Base-by-base conservation (phyloP, 2,113 vertebrate species). In the Corythornis madagascariensis region DNA sequence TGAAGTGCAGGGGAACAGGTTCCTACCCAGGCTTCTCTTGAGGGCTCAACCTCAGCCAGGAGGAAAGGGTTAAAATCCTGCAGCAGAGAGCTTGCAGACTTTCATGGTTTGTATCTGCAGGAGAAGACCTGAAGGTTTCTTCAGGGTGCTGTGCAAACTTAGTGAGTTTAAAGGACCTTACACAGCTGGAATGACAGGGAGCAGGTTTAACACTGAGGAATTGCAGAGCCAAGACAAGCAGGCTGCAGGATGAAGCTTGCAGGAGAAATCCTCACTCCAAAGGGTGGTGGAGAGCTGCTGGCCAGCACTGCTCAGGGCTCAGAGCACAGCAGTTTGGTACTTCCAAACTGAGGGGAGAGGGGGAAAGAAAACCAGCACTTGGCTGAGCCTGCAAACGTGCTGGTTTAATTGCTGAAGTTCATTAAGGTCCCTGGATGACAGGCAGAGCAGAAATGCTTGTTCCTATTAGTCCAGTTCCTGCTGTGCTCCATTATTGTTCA, bases 371-470 rank as follows among this genome's bases (percentile, higher is more conserved):
- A 80, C 56, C 33, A 83, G 60, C 92, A 80, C 82, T 95, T 95
- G 90, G 88, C 81, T 95, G 89, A 85, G 67, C 82, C 7, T 91
- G 88, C 88, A 92, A 92, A 95, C 83, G 88, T 59, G 89, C 91
- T 38, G 88, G 29, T 94, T 91, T 79, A 92, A 25, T 52, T 88
- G 89, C 42, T 66, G 29, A 55, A 75, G 84, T 93, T 91, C 83
- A 83, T 94, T 90, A 94, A 86, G 50, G 91, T 86, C 90, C 85
- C 93, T 42, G 78, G 95, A 82, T 76, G 85, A 90, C 42, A 93
- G 69, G 71, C 73, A 33, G 21, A 50, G 84, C 45, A 90, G 79
- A 90, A 86, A 56, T 18, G 42, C 66, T 86, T 61, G 35, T 66
- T 81, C 70, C 75, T 70, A 74, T 82, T 78, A 95, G 82, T 43